Percentiles rank a stretch among this genome's conserved stretches.
phyloP scores from a whole-genome alignment of 2,888 invertebrate genomes.

The Xestobium rufovillosum region DNA sequence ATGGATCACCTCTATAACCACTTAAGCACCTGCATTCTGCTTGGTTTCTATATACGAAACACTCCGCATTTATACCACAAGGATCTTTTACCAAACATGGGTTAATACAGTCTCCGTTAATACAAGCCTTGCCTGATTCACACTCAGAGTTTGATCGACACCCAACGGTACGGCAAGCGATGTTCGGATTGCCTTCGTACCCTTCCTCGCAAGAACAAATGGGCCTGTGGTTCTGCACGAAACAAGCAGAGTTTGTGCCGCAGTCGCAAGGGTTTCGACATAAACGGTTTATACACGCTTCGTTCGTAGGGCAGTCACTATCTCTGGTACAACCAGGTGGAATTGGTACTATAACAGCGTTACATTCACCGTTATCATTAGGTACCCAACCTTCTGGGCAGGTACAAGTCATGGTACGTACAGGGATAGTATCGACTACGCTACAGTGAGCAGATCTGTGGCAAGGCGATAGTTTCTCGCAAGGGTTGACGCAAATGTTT shows the following conservation, averaged over 20 bases:
- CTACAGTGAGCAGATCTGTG: constrained; percentile 66
- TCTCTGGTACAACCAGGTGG: constrained; percentile 72
- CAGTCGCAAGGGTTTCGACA: constrained; percentile 86
- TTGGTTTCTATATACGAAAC: constrained; percentile 62
- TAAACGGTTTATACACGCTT: constrained; percentile 78
- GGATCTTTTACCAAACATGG: constrained; percentile 75
- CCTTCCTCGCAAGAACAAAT: constrained; percentile 80
- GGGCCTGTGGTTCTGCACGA: constrained; percentile 75
- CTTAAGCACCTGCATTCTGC: constrained; percentile 73
- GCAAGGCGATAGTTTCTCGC: constrained; percentile 69
- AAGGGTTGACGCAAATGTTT: constrained; percentile 72
- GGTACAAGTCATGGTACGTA: constrained; percentile 80
- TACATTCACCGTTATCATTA: constrained; percentile 70
- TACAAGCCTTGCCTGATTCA: constrained; percentile 71
- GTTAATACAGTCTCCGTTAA: constrained; percentile 77
- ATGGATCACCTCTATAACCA: constrained; percentile 75
- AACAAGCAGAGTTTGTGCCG: constrained; percentile 75
- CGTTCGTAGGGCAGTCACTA: constrained; percentile 66
- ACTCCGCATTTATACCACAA: constrained; percentile 78
- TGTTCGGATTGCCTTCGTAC: constrained; percentile 80
- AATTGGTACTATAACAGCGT: constrained; percentile 60
- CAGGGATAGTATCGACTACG: constrained; percentile 77
- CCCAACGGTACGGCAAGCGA: constrained; percentile 70
- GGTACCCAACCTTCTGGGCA: constrained; percentile 82
- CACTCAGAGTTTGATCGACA: constrained; percentile 80